Evolutionary conservation across 2,113 vertebrate genomes (phyloP).

Genomic region (Thomomys bottae): DNA sequence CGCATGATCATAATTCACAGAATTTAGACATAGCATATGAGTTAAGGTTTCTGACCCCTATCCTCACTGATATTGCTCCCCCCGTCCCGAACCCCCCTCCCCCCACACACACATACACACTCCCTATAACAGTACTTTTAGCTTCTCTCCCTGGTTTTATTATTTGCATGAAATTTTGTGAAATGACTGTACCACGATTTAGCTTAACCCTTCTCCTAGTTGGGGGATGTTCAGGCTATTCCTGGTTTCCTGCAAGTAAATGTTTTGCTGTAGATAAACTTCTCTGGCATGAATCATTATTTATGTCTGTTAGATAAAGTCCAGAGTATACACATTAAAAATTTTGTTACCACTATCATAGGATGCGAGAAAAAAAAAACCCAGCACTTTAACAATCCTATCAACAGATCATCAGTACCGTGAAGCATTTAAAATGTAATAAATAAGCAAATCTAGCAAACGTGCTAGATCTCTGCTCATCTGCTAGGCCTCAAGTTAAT

Average conservation of each 20-base stretch:
- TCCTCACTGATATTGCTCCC: too few relatives aligned
- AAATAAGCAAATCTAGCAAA: background rate
- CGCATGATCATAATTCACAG: background rate
- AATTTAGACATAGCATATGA: background rate
- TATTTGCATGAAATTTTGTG: background rate
- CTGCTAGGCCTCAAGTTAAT: conserved; percentile 31
- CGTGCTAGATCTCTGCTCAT: background rate
- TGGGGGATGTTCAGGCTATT: background rate
- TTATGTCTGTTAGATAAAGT: conserved; percentile 13
- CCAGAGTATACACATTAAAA: conserved; percentile 5
- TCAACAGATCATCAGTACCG: background rate
- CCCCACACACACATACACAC: too few relatives aligned
- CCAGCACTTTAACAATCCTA: background rate
- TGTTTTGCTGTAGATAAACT: background rate
- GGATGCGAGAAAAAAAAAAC: background rate
- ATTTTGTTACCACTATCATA: background rate
- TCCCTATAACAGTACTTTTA: background rate
- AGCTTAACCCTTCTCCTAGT: background rate
- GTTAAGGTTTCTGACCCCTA: background rate
- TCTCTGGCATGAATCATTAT: conserved; percentile 27
- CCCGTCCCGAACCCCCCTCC: too few relatives aligned
- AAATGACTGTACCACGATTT: background rate
- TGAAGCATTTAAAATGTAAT: background rate
- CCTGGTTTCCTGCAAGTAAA: conserved; percentile 11
- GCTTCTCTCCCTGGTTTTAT: background rate